These are phyloP conservation scores for Metopolophium dirhodum DNA, from an alignment of 1,140 invertebrate species.

Conservation along the genomic window DNA sequence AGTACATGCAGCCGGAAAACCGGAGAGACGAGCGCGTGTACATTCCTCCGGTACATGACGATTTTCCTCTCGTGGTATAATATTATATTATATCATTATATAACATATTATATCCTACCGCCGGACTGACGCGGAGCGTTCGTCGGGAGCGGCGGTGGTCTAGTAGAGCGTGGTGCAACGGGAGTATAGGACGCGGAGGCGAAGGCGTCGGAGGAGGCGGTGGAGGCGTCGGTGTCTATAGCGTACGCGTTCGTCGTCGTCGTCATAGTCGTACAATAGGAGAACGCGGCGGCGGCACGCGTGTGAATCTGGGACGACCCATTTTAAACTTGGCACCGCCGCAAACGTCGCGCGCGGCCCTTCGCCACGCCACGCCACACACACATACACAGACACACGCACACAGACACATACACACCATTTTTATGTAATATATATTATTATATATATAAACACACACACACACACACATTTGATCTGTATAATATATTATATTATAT, in stretches of 20 bases:
- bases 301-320: conserved; percentile 51
- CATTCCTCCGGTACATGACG: background rate
- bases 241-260: background rate
- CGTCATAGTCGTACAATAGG: background rate
- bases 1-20: background rate
- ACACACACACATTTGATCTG: background rate
- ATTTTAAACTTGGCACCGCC: conserved; percentile 52
- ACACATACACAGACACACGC: background rate
- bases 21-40: background rate
- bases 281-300: conserved; percentile 1
- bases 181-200: background rate
- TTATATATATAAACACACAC: background rate
- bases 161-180: background rate
- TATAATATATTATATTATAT: background rate
- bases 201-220: background rate
- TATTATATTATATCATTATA: background rate
- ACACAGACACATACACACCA: background rate
- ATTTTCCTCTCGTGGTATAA: background rate
- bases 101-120: background rate
- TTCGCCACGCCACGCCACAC: background rate
- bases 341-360: conserved; percentile 25
- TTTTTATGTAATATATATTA: background rate
- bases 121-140: background rate
- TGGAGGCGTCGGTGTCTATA: background rate
- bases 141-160: background rate